phyloP scores from a whole-genome alignment of 2,113 vertebrate genomes.

The Crotalus viridis region DNA sequence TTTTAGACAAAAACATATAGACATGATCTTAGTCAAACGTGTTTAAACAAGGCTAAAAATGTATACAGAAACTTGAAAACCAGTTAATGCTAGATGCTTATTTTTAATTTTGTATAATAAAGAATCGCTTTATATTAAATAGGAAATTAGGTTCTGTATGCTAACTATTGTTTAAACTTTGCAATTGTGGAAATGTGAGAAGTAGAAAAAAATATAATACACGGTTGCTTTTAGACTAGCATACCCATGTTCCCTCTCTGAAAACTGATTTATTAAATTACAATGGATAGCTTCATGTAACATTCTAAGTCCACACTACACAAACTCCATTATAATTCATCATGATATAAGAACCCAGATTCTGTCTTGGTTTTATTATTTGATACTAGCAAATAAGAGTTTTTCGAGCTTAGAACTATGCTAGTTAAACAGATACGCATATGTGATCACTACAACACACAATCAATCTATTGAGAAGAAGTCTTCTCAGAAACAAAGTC shows the following conservation, averaged over 20 bases:
- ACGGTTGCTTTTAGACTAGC: neutral
- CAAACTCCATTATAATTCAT: neutral
- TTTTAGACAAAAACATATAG: neutral
- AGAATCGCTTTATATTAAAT: neutral
- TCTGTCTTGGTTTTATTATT: neutral
- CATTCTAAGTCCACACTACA: neutral
- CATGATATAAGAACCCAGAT: neutral
- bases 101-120: too few relatives aligned
- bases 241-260: neutral
- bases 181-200: neutral
- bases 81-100: neutral
- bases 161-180: neutral
- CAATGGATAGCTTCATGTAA: neutral
- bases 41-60: neutral
- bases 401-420: neutral
- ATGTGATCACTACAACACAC: neutral
- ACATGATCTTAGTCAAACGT: neutral
- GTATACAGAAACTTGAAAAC: neutral
- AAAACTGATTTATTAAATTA: neutral
- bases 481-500: neutral
- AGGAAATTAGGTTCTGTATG: neutral
- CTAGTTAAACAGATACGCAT: neutral
- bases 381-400: neutral
- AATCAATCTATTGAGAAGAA: neutral
- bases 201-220: neutral